A percentile compares a stretch with the other conserved stretches of the same genome.
Evolutionary conservation across 37 sponge, comb jelly and placozoan species (phyloP).

Genomic region (Oscarella lobularis): DNA sequence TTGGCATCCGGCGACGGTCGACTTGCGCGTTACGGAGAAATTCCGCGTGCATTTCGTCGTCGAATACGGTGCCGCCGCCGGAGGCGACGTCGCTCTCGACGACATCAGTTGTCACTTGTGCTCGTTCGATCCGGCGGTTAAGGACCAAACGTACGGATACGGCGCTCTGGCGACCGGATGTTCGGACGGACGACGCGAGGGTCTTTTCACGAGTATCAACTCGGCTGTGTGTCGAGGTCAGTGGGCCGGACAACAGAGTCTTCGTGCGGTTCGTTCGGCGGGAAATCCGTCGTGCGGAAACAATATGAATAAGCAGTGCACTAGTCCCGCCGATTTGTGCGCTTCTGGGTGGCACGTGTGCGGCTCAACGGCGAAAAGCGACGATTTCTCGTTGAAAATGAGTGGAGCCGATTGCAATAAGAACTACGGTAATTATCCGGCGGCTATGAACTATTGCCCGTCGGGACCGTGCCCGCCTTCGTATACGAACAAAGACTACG

Average conservation of each 20-base stretch:
- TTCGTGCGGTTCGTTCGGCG: background rate
- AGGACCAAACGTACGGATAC: no score
- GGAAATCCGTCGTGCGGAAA: background rate
- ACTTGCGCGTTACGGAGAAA: no score
- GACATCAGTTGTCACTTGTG: no score
- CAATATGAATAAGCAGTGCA: background rate
- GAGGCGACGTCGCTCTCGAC: no score
- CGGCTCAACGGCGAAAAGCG: background rate
- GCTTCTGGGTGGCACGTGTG: background rate
- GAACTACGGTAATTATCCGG: background rate
- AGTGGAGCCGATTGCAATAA: background rate
- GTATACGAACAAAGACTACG: background rate
- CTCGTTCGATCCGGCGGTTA: no score
- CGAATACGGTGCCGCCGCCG: no score
- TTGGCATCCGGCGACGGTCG: no score
- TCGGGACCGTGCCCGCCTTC: background rate
- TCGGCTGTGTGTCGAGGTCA: background rate
- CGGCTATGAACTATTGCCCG: background rate
- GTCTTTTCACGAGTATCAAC: background rate
- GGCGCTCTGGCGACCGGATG: background rate
- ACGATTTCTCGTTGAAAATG: background rate
- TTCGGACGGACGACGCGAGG: background rate
- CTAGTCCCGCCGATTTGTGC: constrained; percentile 1
- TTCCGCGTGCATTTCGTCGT: no score
- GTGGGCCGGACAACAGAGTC: background rate